Conservation (phyloP, 2,888 invertebrate species). For the Brachylomia viminalis region DNA sequence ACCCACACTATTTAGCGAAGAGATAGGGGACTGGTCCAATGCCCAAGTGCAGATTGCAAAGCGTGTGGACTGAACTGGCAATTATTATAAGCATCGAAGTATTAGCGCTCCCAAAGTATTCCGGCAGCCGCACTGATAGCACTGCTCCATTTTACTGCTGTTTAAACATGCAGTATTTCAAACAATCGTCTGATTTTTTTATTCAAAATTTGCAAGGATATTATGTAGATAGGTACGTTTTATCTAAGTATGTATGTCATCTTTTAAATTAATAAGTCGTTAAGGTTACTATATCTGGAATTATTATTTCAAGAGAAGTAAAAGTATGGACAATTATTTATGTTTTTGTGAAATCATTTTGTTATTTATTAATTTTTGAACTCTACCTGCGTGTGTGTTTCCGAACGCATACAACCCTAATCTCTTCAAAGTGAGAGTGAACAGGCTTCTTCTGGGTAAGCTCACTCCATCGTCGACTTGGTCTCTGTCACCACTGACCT, state of each 20-base stretch:
- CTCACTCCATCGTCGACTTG: too few relatives aligned
- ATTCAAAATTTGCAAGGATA: neutral
- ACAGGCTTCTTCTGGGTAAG: too few relatives aligned
- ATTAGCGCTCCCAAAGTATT: constrained; percentile 26
- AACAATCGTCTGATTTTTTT: neutral
- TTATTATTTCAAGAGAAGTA: neutral
- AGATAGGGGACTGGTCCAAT: neutral
- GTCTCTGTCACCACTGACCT: too few relatives aligned
- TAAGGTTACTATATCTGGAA: neutral
- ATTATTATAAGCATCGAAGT: constrained; percentile 9
- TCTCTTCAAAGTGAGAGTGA: too few relatives aligned
- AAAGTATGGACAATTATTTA: neutral
- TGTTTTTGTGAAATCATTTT: neutral
- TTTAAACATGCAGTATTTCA: constrained; percentile 11
- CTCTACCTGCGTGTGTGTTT: too few relatives aligned
- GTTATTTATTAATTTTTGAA: too few relatives aligned
- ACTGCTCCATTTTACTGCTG: constrained; percentile 9
- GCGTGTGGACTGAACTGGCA: neutral
- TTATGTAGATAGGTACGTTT: neutral
- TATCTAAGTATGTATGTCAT: too few relatives aligned
- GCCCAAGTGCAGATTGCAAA: constrained; percentile 7
- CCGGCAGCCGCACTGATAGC: constrained; percentile 7
- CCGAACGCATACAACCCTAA: too few relatives aligned
- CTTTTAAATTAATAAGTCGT: neutral
- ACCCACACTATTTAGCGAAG: neutral